Evolutionary conservation across 92 coral and sea anemone species (phyloP).

Genomic region (Umimayanthus kanabou): DNA sequence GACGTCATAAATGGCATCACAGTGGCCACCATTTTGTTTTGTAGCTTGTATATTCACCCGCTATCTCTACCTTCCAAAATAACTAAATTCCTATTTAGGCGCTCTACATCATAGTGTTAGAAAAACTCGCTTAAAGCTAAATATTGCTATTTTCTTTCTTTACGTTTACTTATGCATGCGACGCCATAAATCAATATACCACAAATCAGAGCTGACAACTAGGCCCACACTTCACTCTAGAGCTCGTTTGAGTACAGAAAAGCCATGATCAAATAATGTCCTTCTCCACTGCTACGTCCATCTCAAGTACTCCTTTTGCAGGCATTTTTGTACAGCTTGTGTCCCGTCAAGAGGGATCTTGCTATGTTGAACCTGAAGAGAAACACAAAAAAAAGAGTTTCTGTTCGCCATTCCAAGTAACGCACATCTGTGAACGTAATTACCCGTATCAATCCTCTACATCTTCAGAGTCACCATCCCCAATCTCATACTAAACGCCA

Average conservation of each 20-base stretch:
- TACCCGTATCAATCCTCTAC: no score
- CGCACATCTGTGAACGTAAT: no score
- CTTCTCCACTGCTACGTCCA: slow-evolving; percentile 26
- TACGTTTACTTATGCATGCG: slow-evolving; percentile 21
- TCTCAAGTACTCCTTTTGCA: slow-evolving; percentile 25
- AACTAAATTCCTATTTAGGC: not conserved
- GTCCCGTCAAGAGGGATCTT: no score
- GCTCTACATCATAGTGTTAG: slow-evolving; percentile 27
- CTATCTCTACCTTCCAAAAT: no score
- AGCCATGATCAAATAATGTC: slow-evolving; percentile 28
- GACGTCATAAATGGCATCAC: no score
- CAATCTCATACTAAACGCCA: slow-evolving; percentile 2
- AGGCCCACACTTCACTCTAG: slow-evolving; percentile 29
- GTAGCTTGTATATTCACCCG: no score
- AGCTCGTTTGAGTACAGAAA: slow-evolving; percentile 9
- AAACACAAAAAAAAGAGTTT: slow-evolving; percentile 23
- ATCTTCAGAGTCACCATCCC: not conserved
- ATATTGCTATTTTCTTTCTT: slow-evolving; percentile 2
- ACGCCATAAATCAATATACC: slow-evolving; percentile 36
- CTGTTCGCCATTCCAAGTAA: slow-evolving; percentile 23
- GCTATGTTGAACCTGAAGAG: slow-evolving; percentile 11
- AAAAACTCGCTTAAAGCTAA: not conserved
- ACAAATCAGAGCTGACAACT: slow-evolving; percentile 30
- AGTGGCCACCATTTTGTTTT: no score
- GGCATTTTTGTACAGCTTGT: slow-evolving; percentile 17